Conservation (phyloP, 2,113 vertebrate genomes). For the Nanorana parkeri region DNA sequence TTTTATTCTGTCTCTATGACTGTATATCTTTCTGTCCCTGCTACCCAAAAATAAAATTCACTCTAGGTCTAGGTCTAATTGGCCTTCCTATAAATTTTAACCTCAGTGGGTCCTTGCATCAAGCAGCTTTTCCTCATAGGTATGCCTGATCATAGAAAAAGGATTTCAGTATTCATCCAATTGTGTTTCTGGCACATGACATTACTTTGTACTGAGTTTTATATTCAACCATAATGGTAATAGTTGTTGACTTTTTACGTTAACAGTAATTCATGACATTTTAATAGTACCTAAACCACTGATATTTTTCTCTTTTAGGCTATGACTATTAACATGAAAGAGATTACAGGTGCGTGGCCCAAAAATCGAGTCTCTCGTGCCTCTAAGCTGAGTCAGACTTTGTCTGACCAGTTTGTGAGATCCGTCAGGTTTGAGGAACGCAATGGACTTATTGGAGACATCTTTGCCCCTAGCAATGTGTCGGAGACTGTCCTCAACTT, state of each 20-base stretch:
- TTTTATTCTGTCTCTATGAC: too few relatives aligned
- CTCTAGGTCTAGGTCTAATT: too few relatives aligned
- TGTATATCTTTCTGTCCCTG: neutral
- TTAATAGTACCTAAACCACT: neutral
- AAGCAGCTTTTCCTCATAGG: too few relatives aligned
- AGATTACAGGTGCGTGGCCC: slow-evolving; percentile 77
- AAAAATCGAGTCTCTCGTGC: slow-evolving; percentile 67
- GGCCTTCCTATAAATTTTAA: too few relatives aligned
- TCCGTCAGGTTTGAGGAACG: slow-evolving; percentile 78
- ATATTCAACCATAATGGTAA: too few relatives aligned
- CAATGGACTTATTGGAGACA: slow-evolving; percentile 71
- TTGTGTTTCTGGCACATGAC: too few relatives aligned
- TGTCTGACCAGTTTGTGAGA: slow-evolving; percentile 66
- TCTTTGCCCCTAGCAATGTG: slow-evolving; percentile 71
- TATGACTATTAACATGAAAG: slow-evolving; percentile 65
- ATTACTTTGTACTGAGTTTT: too few relatives aligned
- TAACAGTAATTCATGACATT: too few relatives aligned
- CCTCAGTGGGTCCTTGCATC: too few relatives aligned
- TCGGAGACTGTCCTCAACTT: slow-evolving; percentile 73
- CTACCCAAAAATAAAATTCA: neutral
- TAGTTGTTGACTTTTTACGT: too few relatives aligned
- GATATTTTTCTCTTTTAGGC: slow-evolving; percentile 66
- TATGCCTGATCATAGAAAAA: too few relatives aligned
- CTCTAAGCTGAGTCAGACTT: slow-evolving; percentile 68
- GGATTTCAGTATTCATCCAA: too few relatives aligned